phyloP scores from a whole-genome alignment of 1,140 invertebrate species.

The Nasonia vitripennis region DNA sequence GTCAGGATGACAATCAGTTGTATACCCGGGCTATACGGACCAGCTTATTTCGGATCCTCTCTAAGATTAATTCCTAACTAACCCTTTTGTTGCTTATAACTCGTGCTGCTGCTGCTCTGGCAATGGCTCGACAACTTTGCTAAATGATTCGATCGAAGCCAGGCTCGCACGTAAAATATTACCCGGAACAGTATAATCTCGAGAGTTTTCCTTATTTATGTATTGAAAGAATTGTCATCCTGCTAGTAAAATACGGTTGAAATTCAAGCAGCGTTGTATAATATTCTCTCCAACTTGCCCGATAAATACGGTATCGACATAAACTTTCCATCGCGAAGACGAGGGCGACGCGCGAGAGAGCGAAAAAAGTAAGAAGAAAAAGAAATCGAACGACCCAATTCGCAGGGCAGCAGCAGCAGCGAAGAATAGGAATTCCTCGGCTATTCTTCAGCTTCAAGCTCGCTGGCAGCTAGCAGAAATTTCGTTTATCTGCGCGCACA shows the following conservation, averaged over 20 bases:
- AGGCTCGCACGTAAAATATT: no score
- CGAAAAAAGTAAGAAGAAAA: not conserved
- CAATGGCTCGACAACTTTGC: no score
- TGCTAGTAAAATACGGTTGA: not conserved
- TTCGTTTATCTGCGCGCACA: not conserved
- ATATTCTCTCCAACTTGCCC: not conserved
- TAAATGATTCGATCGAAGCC: no score
- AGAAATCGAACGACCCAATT: conserved; percentile 16
- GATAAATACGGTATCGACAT: not conserved
- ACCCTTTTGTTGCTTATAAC: conserved; percentile 15
- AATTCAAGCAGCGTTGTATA: not conserved
- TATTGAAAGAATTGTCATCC: no score
- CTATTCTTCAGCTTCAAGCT: not conserved
- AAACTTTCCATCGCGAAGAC: not conserved
- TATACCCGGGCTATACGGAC: not conserved
- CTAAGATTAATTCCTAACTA: conserved; percentile 12
- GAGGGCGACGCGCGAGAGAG: not conserved
- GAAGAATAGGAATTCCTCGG: not conserved
- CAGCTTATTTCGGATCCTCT: not conserved
- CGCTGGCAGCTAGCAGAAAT: not conserved
- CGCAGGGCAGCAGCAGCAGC: not conserved
- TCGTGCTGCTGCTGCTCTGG: not conserved
- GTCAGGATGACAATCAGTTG: conserved; percentile 25
- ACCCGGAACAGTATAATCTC: no score
- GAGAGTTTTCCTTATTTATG: no score